A percentile compares a stretch with the other conserved stretches of the same genome.
Evolutionary conservation across 2,113 vertebrate genomes (phyloP).

Genomic region (Trinectes maculatus): DNA sequence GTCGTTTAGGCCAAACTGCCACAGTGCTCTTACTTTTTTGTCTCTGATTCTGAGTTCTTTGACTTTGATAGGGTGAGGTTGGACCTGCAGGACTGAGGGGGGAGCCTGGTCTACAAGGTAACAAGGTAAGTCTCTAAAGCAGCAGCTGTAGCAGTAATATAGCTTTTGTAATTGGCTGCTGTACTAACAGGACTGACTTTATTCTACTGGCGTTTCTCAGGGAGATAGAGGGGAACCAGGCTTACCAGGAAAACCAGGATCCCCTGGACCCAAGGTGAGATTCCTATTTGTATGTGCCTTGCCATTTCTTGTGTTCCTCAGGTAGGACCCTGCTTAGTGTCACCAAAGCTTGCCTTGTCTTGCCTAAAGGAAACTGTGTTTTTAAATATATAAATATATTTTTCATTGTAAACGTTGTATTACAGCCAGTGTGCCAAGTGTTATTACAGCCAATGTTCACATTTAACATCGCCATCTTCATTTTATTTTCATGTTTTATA

Average conservation of each 20-base stretch:
- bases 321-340: background rate
- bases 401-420: no score
- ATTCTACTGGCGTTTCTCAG: conserved; percentile 52
- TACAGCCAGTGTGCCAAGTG: background rate
- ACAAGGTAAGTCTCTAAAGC: conserved; percentile 57
- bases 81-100: conserved; percentile 74
- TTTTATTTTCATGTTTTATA: background rate
- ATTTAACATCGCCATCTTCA: no score
- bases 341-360: no score
- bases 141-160: background rate
- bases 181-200: background rate
- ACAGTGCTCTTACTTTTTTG: background rate
- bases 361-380: no score
- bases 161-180: background rate
- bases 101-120: conserved; percentile 66
- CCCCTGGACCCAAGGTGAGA: conserved; percentile 72
- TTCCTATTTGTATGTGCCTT: background rate
- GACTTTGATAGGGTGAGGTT: conserved; percentile 67
- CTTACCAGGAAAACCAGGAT: conserved; percentile 66
- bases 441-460: background rate
- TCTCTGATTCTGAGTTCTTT: background rate
- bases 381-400: no score
- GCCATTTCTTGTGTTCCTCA: background rate
- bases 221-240: conserved; percentile 77
- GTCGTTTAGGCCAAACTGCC: background rate